Evolutionary conservation across 2,888 invertebrate genomes (phyloP).

Genomic region (Caenorhabditis sp.): DNA sequence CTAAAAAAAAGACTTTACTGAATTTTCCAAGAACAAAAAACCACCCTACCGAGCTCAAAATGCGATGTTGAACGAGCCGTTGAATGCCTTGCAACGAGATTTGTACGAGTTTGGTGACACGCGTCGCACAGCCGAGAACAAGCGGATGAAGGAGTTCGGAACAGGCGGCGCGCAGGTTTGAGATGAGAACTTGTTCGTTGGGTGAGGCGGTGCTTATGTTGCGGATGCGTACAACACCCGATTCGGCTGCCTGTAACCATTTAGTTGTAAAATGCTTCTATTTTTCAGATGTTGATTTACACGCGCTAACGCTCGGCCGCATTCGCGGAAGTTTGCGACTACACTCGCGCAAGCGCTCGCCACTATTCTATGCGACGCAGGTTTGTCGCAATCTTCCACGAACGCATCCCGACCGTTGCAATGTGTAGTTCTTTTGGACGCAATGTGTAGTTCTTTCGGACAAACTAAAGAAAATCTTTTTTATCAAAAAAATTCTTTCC

Average conservation of each 20-base stretch:
- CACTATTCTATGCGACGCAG: no score
- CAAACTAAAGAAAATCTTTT: no score
- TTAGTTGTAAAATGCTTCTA: not conserved
- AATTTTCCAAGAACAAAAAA: not conserved
- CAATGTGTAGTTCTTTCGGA: no score
- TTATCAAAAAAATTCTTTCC: no score
- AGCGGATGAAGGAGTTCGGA: constrained; percentile 90
- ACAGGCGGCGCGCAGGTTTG: constrained; percentile 61
- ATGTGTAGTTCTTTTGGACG: no score
- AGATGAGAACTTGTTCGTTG: constrained; percentile 49
- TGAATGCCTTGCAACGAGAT: constrained; percentile 92
- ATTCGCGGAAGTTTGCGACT: no score
- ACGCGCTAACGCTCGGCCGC: no score
- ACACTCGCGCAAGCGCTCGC: no score
- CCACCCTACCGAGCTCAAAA: constrained; percentile 55
- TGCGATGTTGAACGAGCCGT: constrained; percentile 78
- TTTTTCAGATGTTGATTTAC: no score
- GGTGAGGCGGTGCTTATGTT: constrained; percentile 72
- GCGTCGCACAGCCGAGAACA: constrained; percentile 95
- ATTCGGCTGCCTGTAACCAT: constrained; percentile 85
- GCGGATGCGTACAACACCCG: constrained; percentile 88
- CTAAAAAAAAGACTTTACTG: constrained; percentile 77
- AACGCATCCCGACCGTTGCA: no score
- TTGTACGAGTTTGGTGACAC: constrained; percentile 92
- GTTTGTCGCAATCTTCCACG: no score